phyloP scores from a whole-genome alignment of 2,888 invertebrate species.

The Rhamphomyia laevipes region DNA sequence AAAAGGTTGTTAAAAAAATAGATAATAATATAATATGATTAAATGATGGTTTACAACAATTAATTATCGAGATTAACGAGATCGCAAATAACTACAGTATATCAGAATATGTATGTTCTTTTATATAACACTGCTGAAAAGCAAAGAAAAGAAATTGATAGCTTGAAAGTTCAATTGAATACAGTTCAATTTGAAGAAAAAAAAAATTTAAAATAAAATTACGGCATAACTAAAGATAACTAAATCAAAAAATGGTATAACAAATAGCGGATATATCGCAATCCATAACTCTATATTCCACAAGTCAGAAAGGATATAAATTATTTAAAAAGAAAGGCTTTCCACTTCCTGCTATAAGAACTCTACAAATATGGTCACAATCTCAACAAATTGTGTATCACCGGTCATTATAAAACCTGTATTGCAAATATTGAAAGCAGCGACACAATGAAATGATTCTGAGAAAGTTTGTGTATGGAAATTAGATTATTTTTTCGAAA shows the following conservation, averaged over 20 bases:
- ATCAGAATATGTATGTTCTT: too few species aligned
- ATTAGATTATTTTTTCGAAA: too few species aligned
- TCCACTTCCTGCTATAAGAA: constrained; percentile 12
- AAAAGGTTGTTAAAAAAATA: too few species aligned
- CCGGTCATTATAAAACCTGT: constrained; percentile 13
- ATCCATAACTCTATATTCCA: constrained; percentile 9
- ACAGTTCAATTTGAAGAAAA: too few species aligned
- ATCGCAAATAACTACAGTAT: too few species aligned
- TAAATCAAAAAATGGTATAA: constrained; percentile 5
- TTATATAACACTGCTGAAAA: too few species aligned
- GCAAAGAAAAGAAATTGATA: too few species aligned
- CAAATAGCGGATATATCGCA: constrained; percentile 10
- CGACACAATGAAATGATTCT: constrained; percentile 4
- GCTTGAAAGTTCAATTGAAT: too few species aligned
- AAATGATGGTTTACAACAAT: too few species aligned
- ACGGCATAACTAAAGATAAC: constrained; percentile 6
- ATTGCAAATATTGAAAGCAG: constrained; percentile 8
- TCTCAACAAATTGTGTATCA: constrained; percentile 10
- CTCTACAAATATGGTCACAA: constrained; percentile 13
- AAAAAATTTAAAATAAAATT: constrained; percentile 1
- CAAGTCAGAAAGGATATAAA: constrained; percentile 12
- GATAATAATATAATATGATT: too few species aligned
- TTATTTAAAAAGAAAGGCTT: constrained; percentile 11
- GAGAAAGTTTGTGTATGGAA: constrained; percentile 11
- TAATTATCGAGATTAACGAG: too few species aligned